Percentiles rank a stretch among this genome's conserved stretches.
Conservation (phyloP, 1,140 invertebrate genomes). For the roundworm (Caenorhabditis elegans) region DNA sequence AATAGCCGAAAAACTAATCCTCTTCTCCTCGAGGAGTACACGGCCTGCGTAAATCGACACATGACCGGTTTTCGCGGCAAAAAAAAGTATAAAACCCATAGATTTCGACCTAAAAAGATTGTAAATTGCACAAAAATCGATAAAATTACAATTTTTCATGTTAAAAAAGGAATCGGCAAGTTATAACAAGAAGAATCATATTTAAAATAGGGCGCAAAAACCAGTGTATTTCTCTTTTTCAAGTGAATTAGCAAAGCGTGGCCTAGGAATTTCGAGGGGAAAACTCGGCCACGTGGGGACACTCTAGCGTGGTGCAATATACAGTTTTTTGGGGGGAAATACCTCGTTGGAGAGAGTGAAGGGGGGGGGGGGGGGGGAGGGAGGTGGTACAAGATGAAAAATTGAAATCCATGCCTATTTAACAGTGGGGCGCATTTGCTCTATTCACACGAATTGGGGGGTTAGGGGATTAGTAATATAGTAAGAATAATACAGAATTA, state of each 20-base stretch:
- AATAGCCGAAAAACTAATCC: too few relatives aligned
- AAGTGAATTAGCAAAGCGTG: conserved; percentile 2
- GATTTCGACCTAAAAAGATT: too few relatives aligned
- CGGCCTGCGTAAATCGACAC: too few relatives aligned
- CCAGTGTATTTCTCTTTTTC: conserved; percentile 4
- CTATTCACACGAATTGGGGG: conserved; percentile 6
- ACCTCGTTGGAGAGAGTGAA: neutral
- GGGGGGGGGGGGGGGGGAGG: neutral
- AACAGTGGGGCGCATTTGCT: neutral
- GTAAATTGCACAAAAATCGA: neutral
- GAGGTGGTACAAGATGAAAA: neutral
- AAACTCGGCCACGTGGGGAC: too few relatives aligned
- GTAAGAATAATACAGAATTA: neutral
- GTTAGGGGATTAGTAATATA: neutral
- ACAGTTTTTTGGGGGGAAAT: neutral
- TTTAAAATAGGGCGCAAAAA: neutral
- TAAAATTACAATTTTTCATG: neutral
- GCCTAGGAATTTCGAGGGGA: neutral
- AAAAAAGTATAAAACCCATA: too few relatives aligned
- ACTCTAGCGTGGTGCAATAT: neutral
- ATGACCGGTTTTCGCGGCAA: too few relatives aligned
- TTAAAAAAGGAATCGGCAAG: neutral
- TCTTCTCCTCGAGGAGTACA: too few relatives aligned
- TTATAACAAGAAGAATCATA: conserved; percentile 22
- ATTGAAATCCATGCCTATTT: neutral